Evolutionary conservation across 1,140 invertebrate species (phyloP), one percentile per base, ranked within the genome.

Genomic region (Aporrectodea caliginosa): DNA sequence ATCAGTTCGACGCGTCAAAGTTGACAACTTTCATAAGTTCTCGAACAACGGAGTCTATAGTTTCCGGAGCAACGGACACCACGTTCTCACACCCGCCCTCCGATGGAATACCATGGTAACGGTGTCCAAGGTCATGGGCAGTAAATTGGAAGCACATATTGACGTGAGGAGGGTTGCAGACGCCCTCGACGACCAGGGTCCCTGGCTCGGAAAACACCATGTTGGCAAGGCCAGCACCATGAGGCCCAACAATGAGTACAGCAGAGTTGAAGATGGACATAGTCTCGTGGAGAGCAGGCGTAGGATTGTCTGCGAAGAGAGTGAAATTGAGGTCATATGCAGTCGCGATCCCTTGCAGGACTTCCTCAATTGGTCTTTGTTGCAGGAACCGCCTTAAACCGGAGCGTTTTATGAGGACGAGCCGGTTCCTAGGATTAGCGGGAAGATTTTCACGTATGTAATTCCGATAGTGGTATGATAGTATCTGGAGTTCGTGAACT

Each of bases 61-160:
- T 34, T 70, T 76, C 35, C 16, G 75, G 74, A 32, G 43, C 35
- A n/a, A 80, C 69, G 74, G 78, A 32, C 6, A 80, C 75, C 43
- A 35, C 30, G 16, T 27, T 30, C 58, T 81, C 80, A 69, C 80
- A 81, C 29, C 80, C 80, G 12, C 6, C 31, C 70, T 43, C 32
- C 14, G 80, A 81, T 35, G 80, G 80, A 33, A 81, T 69, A 32
- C 58, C 80, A 43, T 81, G 80, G 29, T 78, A 78, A 16, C 76
- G 35, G 12, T 69, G 43, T 1, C 80, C 80, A 30, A 81, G 68
- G 35, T 34, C 31, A 35, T 81, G 80, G 2, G 80, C 75, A n/a
- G 69, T 33, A 34, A 69, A 78, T 43, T 81, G 80, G 35, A 35
- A 81, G 58, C 80, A 81, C 80, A 81, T 81, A 35, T 81, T 81